phyloP scores from a whole-genome alignment of 92 coral and sea anemone genomes.

The Porites evermanni region DNA sequence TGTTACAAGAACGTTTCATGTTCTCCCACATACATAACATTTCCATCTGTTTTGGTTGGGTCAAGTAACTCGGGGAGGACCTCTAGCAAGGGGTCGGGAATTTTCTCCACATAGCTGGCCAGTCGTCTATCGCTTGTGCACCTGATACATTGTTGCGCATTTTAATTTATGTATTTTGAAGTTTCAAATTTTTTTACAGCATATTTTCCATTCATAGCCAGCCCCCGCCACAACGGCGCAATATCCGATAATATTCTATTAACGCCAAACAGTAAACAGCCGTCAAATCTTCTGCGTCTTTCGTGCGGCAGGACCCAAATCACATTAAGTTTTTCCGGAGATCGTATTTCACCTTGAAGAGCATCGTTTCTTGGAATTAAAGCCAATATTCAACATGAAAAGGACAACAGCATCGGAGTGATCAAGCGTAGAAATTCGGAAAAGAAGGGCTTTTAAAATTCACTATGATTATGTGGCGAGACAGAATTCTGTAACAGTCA shows the following conservation, averaged over 20 bases:
- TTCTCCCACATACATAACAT: not conserved
- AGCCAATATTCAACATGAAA: constrained; percentile 49
- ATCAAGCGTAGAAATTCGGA: not conserved
- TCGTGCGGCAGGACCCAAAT: constrained; percentile 16
- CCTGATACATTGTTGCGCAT: constrained; percentile 4
- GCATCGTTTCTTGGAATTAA: not conserved
- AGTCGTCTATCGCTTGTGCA: not conserved
- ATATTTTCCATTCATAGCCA: not conserved
- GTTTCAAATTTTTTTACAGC: not conserved
- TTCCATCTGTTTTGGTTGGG: not conserved
- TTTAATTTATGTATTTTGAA: not conserved
- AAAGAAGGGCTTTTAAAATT: constrained; percentile 2
- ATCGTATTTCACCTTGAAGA: constrained; percentile 38
- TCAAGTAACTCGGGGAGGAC: not conserved
- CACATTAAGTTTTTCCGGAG: constrained; percentile 49
- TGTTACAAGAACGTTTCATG: constrained; percentile 24
- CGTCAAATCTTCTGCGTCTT: constrained; percentile 8
- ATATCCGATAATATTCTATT: not conserved
- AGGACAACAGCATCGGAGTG: constrained; percentile 15
- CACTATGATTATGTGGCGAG: constrained; percentile 24
- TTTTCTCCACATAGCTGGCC: not conserved
- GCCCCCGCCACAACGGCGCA: not conserved
- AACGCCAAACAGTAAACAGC: not conserved
- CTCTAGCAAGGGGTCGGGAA: no score
- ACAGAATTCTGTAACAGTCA: constrained; percentile 14